Base-by-base conservation (phyloP, 2,797 vertebrate species). In the Paratrypauchen microcephalus region DNA sequence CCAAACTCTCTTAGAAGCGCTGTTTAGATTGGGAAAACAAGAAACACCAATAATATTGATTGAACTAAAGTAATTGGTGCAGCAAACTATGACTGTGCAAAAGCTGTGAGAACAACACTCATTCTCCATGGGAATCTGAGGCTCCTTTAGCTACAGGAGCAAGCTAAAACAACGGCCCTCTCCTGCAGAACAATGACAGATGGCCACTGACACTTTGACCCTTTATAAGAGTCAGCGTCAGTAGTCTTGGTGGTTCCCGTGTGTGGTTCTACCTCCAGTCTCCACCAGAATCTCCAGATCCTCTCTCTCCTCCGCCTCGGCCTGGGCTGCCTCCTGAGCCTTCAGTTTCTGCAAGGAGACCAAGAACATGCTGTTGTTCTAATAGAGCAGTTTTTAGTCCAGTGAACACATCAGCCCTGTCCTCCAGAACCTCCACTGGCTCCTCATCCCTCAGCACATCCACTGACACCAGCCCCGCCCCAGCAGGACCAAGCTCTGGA, bases 231-330 rank as follows among this genome's bases (percentile, higher is more conserved):
- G 32, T 70, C 7, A 56, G 28, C 65, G 41, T 66, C 30, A 9
- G 32, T 32, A 8, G 41, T 45, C 41, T 41, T 2, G 0, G 39
- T 52, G 41, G 54, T 26, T 66, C 28, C 8, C 36, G 26, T 15
- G 26, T 26, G 3, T 21, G 2, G 45, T 41, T 39, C 13, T 63
- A 92, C 92, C 92, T 92, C 89, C 84, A 2, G 78, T 81, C 83
- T 95, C 94, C 36, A 91, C 96, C 7, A 93, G 88, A 0, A 93
- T 94, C 82, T 98, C 97, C 82, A 95, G 70, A 48, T 98, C 97
- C 50, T 99, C 97, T 63, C 95, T 95, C 83, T 98, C 97, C 69
- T 99, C 97, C 0, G 94, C 91, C 74, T 99, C 97, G 1, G 91
- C 94, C 57, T 94, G 92, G 0, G 95, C 96, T 0, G 90, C 92